Evolutionary conservation across 2,797 vertebrate species (phyloP), one percentile per base, ranked within the genome.

Genomic region (Botia almorhae): DNA sequence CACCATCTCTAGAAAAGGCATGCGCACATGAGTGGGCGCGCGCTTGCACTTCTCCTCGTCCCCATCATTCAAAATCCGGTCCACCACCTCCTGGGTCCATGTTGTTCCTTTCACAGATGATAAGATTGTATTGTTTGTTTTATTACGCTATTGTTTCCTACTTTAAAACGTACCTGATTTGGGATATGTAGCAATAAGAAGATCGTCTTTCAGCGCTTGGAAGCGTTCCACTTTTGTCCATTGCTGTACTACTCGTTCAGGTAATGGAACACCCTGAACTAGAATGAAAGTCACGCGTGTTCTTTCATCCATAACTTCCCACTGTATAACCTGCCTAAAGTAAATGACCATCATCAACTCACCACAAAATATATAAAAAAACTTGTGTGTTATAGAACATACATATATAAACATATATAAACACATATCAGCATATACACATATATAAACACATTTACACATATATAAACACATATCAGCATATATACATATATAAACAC

Each of bases 11-110:
- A 85, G 48, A 48, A 86, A 86, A 4, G 87, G 87, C 74, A 87
- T 86, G 12, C 87, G 81, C 39, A 72, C 43, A 1, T 78, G 43
- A 4, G 76, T 82, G 17, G 85, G 83, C 2, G 82, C 86, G 1
- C 86, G 73, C 46, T 26, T 74, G 36, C 69, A 81, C 26, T 46
- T 80, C 46, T 78, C 84, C 3, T 29, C 50, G 58, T 85, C 79
- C 46, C 78, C 82, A 0, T 80, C 68, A 29, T 84, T 84, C 36
- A 87, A 48, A 19, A 87, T 84, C n/a, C 71, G 7, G 73, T 88
- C 85, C 26, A 88, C 84, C 8, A 88, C 80, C 70, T 88, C 85
- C 74, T 88, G 87, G 7, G 53, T 79, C 85, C 87, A 88, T 10
- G 87, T 87, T 0, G 87, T 87, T 19, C 85, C 87, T 87, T 26